Evolutionary conservation across 2,113 vertebrate genomes (phyloP), one percentile per base, ranked within the genome.

Genomic region (Phrynosoma platyrhinos): DNA sequence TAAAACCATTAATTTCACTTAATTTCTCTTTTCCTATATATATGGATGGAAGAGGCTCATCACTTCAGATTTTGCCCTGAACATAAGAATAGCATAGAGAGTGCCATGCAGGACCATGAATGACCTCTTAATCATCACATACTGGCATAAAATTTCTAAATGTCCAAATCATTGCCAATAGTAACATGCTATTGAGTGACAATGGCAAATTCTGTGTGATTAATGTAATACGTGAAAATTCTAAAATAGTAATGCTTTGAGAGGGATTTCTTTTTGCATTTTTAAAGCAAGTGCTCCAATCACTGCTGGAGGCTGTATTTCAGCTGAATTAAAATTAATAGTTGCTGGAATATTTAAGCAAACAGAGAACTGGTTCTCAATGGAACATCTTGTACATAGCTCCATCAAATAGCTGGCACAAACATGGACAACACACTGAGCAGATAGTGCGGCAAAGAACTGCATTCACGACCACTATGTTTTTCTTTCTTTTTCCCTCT

Each of bases 361-460:
- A 88, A 71, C 36, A 71, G 25, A 21, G 27, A 13, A 30, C 36
- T 3, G 7, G 32, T 64, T 7, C 32, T 80, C 5, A 62, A 52
- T 40, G 27, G 64, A n/a, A 58, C 10, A 42, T 40, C 23, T 74
- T 62, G 4, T 62, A 16, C 9, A 64, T 72, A 81, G 40, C 12
- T 7, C 25, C 27, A 42, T 72, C 64, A 40, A 55, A 25, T 79
- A 42, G 53, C 40, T 75, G 27, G 10, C 78, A 71, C 74, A 55
- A 30, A n/a, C 10, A 72, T 8, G 32, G 25, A 42, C 27, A 74
- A 85, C 36, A 21, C 64, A 32, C 40, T 85, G 42, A 88, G 90
- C 40, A 85, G 69, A 82, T 86, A 87, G 80, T 62, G 14, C 86
- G 81, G 14, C 20, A 87, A 78, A 83, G 7, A 62, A 89, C 18